These are phyloP conservation scores for Mormyrus proboscirostris DNA, from an alignment of 2,797 vertebrate species.

Conservation along the genomic window DNA sequence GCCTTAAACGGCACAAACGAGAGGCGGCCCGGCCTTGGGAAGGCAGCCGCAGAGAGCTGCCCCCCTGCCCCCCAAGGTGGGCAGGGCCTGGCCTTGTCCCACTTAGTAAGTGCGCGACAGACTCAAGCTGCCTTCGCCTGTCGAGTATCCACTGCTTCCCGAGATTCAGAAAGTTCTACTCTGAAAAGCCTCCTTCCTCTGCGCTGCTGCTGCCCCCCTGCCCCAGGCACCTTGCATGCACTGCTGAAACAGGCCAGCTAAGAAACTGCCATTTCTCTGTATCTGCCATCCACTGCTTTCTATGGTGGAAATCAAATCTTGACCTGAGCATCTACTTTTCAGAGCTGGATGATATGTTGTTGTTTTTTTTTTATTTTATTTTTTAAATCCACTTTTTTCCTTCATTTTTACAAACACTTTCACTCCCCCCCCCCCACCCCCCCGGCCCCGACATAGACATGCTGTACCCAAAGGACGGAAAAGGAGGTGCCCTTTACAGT, in stretches of 20 bases:
- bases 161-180: not conserved
- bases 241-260: not conserved
- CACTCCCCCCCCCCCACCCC: slow-evolving; percentile 26
- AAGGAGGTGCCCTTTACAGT: slow-evolving; percentile 69
- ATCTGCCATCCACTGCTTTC: slow-evolving; percentile 30
- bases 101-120: slow-evolving; percentile 34
- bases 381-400: slow-evolving; percentile 15
- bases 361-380: not conserved
- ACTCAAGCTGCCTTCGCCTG: not conserved
- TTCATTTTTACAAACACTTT: slow-evolving; percentile 22
- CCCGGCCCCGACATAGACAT: slow-evolving; percentile 54
- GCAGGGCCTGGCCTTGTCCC: slow-evolving; percentile 24
- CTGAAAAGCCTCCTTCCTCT: not conserved
- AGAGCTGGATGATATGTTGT: slow-evolving; percentile 4
- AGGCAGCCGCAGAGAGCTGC: slow-evolving; percentile 19
- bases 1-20: slow-evolving; percentile 49
- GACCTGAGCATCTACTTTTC: not conserved
- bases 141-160: slow-evolving; percentile 7
- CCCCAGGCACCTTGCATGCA: slow-evolving; percentile 7
- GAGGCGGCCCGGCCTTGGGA: slow-evolving; percentile 32
- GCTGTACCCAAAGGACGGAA: slow-evolving; percentile 68
- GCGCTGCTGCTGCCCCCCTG: not conserved
- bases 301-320: not conserved
- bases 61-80: slow-evolving; percentile 15
- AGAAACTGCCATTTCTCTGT: slow-evolving; percentile 25